Evolutionary conservation across 1,140 invertebrate genomes (phyloP), one percentile per base, ranked within the genome.

Genomic region (Andrena cerasifolii): DNA sequence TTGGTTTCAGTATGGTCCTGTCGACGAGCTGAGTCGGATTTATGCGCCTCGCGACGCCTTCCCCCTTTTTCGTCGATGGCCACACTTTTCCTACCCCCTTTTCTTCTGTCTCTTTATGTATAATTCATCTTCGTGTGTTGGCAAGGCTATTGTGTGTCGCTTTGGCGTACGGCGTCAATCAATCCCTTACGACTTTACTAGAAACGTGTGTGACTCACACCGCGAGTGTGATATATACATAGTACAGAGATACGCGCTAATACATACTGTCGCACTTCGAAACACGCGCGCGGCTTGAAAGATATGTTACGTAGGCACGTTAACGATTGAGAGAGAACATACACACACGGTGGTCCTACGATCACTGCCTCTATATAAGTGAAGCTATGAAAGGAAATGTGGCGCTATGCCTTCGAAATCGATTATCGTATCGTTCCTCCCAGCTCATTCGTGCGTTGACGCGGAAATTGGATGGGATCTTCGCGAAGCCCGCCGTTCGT

Each of bases 1-100:
- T 86, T 79, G 83, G 66, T 73, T 85, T 80, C 49, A 59, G 40
- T 79, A 54, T 70, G 66, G 49, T 31, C 49, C 36, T 31, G 26
- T 58, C 58, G 26, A 51, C 21, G 5, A 43, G 40, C 10, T 3
- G 36, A 40, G 36, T n/a, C n/a, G n/a, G n/a, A n/a, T n/a, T n/a
- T n/a, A n/a, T n/a, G n/a, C n/a, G n/a, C n/a, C n/a, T n/a, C n/a
- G n/a, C n/a, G 10, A 40, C 36, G 36, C 36, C 36, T 40, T 71
- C 36, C 31, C 26, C 12, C 33, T 33, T 4, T 7, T 0, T 7
- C 3, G 14, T 54, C 1, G 3, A 26, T 21, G 16, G 36, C 21
- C 43, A 43, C 45, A 24, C 26, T 66, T 6, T 21, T 47, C 3
- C 36, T 31, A 33, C 21, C 45, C 14, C 33, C 14, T 54, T 49